A percentile compares a stretch with the other conserved stretches of the same genome.
These are phyloP conservation scores for Conops quadrifasciatus DNA, from an alignment of 2,888 invertebrate species.

Conservation along the genomic window DNA sequence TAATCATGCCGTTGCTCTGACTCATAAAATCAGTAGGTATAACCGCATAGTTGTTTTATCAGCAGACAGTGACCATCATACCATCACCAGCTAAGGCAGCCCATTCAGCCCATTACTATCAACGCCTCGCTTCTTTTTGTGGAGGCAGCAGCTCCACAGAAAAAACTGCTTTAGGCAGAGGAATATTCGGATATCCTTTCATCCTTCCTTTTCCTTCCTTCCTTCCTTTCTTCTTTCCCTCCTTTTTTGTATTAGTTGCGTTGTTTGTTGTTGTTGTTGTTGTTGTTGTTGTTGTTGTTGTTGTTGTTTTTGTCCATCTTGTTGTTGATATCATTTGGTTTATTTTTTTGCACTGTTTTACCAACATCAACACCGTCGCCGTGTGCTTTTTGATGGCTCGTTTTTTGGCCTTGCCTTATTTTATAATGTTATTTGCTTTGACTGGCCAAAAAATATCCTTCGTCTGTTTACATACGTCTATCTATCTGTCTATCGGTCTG, in stretches of 20 bases:
- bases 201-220: no score
- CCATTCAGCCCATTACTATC: no score
- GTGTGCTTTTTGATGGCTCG: background rate
- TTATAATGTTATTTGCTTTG: conserved; percentile 24
- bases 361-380: background rate
- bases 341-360: conserved; percentile 6
- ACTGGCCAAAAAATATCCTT: conserved; percentile 16
- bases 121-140: no score
- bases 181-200: no score
- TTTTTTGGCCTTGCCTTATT: background rate
- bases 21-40: no score
- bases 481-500: conserved; percentile 10
- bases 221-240: background rate
- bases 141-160: no score
- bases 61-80: no score
- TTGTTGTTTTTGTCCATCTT: conserved; percentile 9
- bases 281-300: background rate
- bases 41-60: no score
- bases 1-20: no score
- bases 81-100: no score
- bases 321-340: conserved; percentile 11
- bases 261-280: background rate
- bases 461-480: background rate
- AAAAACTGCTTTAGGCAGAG: no score
- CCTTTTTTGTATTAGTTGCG: background rate